These are phyloP conservation scores for Polydrusus pterygomalis DNA, from an alignment of 2,888 invertebrate genomes.

Conservation along the genomic window DNA sequence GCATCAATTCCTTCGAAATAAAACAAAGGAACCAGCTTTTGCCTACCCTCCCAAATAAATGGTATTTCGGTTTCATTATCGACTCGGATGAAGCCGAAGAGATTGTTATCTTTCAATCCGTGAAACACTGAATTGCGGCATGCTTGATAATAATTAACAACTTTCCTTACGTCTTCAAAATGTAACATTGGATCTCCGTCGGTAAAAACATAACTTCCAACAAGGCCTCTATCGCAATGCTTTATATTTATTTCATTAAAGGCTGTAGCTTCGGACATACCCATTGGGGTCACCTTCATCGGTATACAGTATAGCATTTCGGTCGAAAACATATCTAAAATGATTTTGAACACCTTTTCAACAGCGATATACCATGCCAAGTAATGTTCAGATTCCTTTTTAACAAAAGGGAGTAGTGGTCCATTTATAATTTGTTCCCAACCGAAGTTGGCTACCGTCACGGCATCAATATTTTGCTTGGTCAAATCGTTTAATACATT, in stretches of 20 bases:
- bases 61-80: slow-evolving; percentile 36
- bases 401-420: slow-evolving; percentile 32
- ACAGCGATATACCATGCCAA: slow-evolving; percentile 18
- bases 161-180: slow-evolving; percentile 33
- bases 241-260: slow-evolving; percentile 52
- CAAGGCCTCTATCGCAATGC: slow-evolving; percentile 39
- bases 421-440: slow-evolving; percentile 25
- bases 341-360: slow-evolving; percentile 11
- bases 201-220: slow-evolving; percentile 33
- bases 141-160: slow-evolving; percentile 25
- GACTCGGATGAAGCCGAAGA: slow-evolving; percentile 53
- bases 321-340: slow-evolving; percentile 2
- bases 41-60: slow-evolving; percentile 40
- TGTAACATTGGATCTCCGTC: slow-evolving; percentile 24
- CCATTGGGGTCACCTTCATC: slow-evolving; percentile 12
- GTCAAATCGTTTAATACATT: neutral
- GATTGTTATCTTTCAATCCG: neutral
- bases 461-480: neutral
- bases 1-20: slow-evolving; percentile 53
- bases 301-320: slow-evolving; percentile 29
- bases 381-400: slow-evolving; percentile 8
- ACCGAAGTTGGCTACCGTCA: slow-evolving; percentile 22
- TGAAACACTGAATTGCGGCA: slow-evolving; percentile 6
- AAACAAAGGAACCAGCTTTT: slow-evolving; percentile 51
- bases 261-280: slow-evolving; percentile 32